Conservation (phyloP, 2,888 invertebrate species). For the Eledona agricola region DNA sequence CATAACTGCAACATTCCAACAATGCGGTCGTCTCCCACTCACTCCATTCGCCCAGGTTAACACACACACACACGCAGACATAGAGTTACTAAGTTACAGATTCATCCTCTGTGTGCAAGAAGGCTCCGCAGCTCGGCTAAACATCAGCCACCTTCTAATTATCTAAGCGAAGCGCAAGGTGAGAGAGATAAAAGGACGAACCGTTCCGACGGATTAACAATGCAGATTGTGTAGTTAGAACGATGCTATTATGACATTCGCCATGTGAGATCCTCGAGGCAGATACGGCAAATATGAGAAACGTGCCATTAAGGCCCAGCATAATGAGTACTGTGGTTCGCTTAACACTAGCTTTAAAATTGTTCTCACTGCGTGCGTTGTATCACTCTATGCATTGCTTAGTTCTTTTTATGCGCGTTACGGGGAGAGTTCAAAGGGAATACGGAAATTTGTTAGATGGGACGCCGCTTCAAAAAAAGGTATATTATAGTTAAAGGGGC, state of each 20-base stretch:
- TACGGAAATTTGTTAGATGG: no score
- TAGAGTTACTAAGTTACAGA: conserved; percentile 28
- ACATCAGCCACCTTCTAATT: conserved; percentile 39
- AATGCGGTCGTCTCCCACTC: conserved; percentile 35
- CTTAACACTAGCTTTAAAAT: conserved; percentile 23
- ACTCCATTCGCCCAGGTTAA: conserved; percentile 22
- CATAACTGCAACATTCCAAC: conserved; percentile 39
- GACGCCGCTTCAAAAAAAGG: no score
- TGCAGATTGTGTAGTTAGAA: conserved; percentile 34
- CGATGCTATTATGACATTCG: conserved; percentile 35
- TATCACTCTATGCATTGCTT: conserved; percentile 7
- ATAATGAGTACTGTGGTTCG: conserved; percentile 22
- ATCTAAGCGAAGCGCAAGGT: conserved; percentile 33
- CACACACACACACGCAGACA: conserved; percentile 14
- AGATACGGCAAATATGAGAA: conserved; percentile 33
- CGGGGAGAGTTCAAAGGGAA: no score
- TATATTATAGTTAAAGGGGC: no score
- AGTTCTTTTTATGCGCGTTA: no score
- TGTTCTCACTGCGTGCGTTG: conserved; percentile 13
- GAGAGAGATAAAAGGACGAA: conserved; percentile 29
- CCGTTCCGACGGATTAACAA: conserved; percentile 37
- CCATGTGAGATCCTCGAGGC: conserved; percentile 32
- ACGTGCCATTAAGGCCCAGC: conserved; percentile 23
- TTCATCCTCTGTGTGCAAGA: conserved; percentile 31
- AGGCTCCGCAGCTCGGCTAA: conserved; percentile 34